Evolutionary conservation across 2,797 vertebrate genomes (phyloP).

Genomic region (Sibirionetta formosa): DNA sequence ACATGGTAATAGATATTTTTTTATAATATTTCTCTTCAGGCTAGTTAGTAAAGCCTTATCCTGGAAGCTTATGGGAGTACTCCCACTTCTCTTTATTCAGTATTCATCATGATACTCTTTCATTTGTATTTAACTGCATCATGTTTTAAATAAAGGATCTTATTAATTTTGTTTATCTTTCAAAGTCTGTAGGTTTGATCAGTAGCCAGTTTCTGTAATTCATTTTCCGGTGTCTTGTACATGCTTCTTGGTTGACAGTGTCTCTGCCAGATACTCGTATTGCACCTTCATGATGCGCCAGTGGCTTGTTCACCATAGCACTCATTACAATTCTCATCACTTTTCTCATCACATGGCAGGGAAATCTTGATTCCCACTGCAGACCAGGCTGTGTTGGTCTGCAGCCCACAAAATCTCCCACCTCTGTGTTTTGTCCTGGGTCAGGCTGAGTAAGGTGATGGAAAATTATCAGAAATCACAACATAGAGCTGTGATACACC

Average conservation of each 20-base stretch:
- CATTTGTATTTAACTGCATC: not conserved
- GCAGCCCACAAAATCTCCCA: not conserved
- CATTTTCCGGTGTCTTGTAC: not conserved
- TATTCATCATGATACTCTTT: not conserved
- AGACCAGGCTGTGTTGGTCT: not conserved
- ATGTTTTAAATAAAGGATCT: not conserved
- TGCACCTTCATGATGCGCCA: accelerated
- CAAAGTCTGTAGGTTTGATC: not conserved
- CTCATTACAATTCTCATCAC: not conserved
- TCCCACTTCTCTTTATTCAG: not conserved
- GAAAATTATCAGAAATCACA: not conserved
- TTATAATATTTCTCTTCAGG: not conserved
- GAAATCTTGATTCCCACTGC: not conserved
- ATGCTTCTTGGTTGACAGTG: not conserved
- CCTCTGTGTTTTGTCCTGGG: accelerated
- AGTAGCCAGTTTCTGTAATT: not conserved
- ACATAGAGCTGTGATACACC: accelerated
- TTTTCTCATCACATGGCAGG: accelerated
- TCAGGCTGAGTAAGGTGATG: not conserved
- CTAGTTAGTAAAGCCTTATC: not conserved
- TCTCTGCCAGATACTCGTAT: not conserved
- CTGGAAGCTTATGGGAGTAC: not conserved
- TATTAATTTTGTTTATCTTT: not conserved
- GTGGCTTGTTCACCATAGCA: not conserved
- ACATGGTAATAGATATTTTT: conserved; percentile 5